A percentile compares a stretch with the other conserved stretches of the same genome.
Conservation (phyloP, 2,113 vertebrate species). For the Boulengeromyrus knoepffleri region DNA sequence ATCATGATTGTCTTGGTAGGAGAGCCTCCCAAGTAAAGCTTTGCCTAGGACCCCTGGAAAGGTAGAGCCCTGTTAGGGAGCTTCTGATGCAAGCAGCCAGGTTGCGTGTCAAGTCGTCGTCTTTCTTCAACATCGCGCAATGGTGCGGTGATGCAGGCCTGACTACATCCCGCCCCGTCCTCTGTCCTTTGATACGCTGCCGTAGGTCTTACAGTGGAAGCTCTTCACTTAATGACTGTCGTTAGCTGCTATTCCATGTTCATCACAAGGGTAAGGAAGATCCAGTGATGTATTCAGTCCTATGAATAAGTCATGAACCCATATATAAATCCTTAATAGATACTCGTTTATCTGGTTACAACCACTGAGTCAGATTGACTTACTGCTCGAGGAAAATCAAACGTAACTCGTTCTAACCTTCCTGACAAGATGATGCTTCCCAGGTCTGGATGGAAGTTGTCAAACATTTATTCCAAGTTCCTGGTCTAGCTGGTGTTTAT, state of each 20-base stretch:
- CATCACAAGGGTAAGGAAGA: slow-evolving; percentile 23
- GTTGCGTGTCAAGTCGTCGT: neutral
- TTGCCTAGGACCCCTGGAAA: neutral
- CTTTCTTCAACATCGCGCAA: neutral
- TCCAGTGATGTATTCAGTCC: slow-evolving; percentile 28
- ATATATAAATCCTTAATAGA: slow-evolving; percentile 38
- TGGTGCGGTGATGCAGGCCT: neutral
- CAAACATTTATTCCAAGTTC: neutral
- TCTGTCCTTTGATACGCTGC: neutral
- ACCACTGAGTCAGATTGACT: slow-evolving; percentile 1
- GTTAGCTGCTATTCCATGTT: neutral
- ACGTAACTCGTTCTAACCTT: neutral
- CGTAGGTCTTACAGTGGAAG: slow-evolving; percentile 10
- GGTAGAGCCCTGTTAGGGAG: neutral
- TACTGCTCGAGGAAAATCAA: slow-evolving; percentile 14
- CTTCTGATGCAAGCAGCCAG: neutral
- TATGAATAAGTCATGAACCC: slow-evolving; percentile 36
- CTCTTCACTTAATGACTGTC: slow-evolving; percentile 17
- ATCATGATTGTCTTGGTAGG: neutral
- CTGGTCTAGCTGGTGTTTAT: neutral
- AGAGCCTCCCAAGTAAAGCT: neutral
- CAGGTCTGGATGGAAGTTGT: neutral
- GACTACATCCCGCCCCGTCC: neutral
- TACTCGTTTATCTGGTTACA: slow-evolving; percentile 35
- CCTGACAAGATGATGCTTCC: neutral